Evolutionary conservation across 2,888 invertebrate species (phyloP).

Genomic region (Timema podura): DNA sequence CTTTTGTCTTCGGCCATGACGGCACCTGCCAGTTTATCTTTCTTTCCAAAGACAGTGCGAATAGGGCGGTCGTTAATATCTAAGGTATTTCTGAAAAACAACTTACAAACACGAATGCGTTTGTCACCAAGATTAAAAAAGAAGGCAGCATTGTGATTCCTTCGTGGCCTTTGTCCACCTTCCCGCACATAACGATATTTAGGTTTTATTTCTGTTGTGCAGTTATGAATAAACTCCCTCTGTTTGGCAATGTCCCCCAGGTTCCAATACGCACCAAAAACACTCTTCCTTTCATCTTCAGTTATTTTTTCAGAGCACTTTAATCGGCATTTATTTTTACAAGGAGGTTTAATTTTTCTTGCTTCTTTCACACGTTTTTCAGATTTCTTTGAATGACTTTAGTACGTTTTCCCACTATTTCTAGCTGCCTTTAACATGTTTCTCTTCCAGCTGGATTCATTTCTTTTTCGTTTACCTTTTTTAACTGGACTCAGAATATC

Average conservation of each 20-base stretch:
- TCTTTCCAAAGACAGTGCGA: not conserved
- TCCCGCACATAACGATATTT: not conserved
- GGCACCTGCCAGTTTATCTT: too few species aligned
- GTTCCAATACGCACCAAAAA: slow-evolving; percentile 3
- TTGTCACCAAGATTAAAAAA: too few species aligned
- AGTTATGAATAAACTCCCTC: not conserved
- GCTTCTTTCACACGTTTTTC: not conserved
- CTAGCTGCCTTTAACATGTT: not conserved
- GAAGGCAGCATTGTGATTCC: not conserved
- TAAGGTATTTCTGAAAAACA: slow-evolving; percentile 1
- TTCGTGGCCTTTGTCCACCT: slow-evolving; percentile 9
- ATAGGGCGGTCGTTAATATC: not conserved
- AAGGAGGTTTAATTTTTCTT: slow-evolving; percentile 1
- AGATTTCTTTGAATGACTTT: not conserved
- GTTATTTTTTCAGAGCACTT: slow-evolving; percentile 5
- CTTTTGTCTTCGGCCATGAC: not conserved
- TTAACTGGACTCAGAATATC: slow-evolving; percentile 5
- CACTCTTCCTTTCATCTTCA: not conserved
- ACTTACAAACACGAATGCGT: not conserved
- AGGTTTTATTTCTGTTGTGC: not conserved
- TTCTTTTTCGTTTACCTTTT: slow-evolving; percentile 7
- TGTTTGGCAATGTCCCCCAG: not conserved
- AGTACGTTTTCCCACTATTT: not conserved
- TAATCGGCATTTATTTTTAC: not conserved
- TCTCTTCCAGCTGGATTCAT: not conserved